phyloP scores from a whole-genome alignment of 2,797 vertebrate genomes.

The Gadopsis bispinosus region DNA sequence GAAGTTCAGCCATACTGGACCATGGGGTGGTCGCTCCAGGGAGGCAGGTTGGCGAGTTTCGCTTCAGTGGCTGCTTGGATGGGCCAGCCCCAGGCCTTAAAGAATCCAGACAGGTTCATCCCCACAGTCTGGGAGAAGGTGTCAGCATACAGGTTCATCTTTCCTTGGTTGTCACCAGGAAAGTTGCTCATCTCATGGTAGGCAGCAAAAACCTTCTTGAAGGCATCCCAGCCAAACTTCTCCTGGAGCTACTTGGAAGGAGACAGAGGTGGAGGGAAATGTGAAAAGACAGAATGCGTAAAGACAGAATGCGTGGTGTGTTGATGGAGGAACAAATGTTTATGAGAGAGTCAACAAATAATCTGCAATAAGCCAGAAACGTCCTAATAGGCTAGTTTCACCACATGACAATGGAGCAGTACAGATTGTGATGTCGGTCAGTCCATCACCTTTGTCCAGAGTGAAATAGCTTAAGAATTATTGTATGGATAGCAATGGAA shows the following conservation, averaged over 20 bases:
- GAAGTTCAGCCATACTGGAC: slow-evolving; percentile 57
- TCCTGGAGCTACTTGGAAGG: slow-evolving; percentile 84
- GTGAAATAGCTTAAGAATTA: not conserved
- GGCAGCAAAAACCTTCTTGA: slow-evolving; percentile 83
- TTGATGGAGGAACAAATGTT: too few relatives aligned
- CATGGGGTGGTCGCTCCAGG: slow-evolving; percentile 88
- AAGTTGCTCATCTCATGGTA: slow-evolving; percentile 81
- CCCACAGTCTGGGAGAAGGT: slow-evolving; percentile 86
- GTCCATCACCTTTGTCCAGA: not conserved
- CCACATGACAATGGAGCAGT: not conserved
- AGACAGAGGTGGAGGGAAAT: not conserved
- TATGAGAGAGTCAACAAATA: not conserved
- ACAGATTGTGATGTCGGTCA: not conserved
- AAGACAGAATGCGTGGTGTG: too few relatives aligned
- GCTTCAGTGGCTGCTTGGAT: slow-evolving; percentile 78
- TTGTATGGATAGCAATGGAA: not conserved
- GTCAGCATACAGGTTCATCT: slow-evolving; percentile 89
- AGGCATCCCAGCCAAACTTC: slow-evolving; percentile 87
- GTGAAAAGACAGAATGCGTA: too few relatives aligned
- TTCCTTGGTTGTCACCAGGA: slow-evolving; percentile 77
- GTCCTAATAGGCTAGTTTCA: not conserved
- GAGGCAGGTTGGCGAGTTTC: slow-evolving; percentile 81
- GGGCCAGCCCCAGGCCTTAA: slow-evolving; percentile 90
- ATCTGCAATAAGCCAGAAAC: not conserved
- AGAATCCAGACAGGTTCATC: slow-evolving; percentile 86